Evolutionary conservation across 2,113 vertebrate genomes (phyloP), one percentile per base, ranked within the genome.

Genomic region (Lophius piscatorius): DNA sequence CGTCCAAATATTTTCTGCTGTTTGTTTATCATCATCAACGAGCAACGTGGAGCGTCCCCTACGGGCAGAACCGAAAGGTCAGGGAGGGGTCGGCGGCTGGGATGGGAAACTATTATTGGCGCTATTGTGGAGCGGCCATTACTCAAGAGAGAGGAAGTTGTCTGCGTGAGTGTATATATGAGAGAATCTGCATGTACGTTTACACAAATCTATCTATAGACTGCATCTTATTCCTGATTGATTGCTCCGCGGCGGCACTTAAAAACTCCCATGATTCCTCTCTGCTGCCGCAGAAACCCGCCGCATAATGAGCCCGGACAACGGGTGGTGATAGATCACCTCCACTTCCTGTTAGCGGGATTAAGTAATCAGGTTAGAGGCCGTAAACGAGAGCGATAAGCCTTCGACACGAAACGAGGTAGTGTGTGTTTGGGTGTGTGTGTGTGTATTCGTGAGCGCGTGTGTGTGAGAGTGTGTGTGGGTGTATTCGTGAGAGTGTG

Each of bases 81-180:
- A 66, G 35, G 33, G 47, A 60, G 64, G 55, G 81, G 83, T 75
- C 73, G 9, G 38, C 0, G 40, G 66, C 46, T 63, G 21, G 56
- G 74, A 82, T 84, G 83, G 81, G 86, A 81, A 84, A 76, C 81
- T 81, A 82, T 85, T 50, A 76, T 80, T 71, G 82, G 78, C 74
- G 56, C 85, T 74, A 87, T 87, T 85, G 85, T 87, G 78, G 65
- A 74, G 58, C 31, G 56, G 52, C 76, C 16, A 66, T 88, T 63
- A 83, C 31, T 88, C 81, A 86, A 74, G 67, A 34, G 62, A 73
- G 39, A 81, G 86, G 86, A 88, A 88, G 79, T 79, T 24, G 74
- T 76, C 75, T 59, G n/a, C n/a, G n/a, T n/a, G n/a, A n/a, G n/a
- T 69, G 57, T 73, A 66, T 72, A 24, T 60, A n/a, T 68, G 67